Evolutionary conservation across 2,797 vertebrate species (phyloP).

Genomic region (Acrossocheilus wenchowensis): DNA sequence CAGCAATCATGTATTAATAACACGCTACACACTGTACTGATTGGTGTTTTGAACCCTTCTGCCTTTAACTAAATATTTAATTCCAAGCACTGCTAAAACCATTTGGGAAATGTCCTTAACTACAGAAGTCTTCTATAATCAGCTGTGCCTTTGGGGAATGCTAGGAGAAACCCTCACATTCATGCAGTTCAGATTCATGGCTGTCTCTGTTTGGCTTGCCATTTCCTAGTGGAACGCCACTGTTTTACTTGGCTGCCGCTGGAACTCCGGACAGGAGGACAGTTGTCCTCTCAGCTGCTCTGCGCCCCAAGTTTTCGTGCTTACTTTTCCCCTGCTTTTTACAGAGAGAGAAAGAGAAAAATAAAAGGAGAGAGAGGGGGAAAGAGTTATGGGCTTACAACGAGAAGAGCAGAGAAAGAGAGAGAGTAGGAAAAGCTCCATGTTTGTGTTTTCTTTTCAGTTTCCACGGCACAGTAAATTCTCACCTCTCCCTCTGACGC

Average conservation of each 20-base stretch:
- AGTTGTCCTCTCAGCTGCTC: conserved; percentile 84
- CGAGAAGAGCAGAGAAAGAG: conserved; percentile 53
- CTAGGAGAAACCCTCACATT: conserved; percentile 82
- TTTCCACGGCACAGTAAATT: conserved; percentile 59
- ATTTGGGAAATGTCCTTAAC: conserved; percentile 82
- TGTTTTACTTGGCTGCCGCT: conserved; percentile 91
- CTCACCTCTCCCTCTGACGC: conserved; percentile 56
- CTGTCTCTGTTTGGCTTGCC: conserved; percentile 86
- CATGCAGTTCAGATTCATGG: conserved; percentile 85
- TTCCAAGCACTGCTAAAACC: conserved; percentile 76
- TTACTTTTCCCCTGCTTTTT: conserved; percentile 84
- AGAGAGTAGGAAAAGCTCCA: conserved; percentile 53
- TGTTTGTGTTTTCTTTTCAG: conserved; percentile 60
- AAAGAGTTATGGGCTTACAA: conserved; percentile 66
- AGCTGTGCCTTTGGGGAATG: conserved; percentile 78
- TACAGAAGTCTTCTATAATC: conserved; percentile 88
- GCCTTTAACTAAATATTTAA: conserved; percentile 61
- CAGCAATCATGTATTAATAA: conserved; percentile 34
- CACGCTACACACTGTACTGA: conserved; percentile 28
- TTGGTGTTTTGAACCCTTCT: conserved; percentile 28
- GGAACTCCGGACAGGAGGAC: conserved; percentile 83
- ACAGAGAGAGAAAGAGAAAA: conserved; percentile 61
- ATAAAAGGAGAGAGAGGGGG: conserved; percentile 49
- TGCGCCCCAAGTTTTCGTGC: conserved; percentile 80
- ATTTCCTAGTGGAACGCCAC: conserved; percentile 86